Evolutionary conservation across 2,888 invertebrate species (phyloP).

Genomic region (Plagiodera versicolora): DNA sequence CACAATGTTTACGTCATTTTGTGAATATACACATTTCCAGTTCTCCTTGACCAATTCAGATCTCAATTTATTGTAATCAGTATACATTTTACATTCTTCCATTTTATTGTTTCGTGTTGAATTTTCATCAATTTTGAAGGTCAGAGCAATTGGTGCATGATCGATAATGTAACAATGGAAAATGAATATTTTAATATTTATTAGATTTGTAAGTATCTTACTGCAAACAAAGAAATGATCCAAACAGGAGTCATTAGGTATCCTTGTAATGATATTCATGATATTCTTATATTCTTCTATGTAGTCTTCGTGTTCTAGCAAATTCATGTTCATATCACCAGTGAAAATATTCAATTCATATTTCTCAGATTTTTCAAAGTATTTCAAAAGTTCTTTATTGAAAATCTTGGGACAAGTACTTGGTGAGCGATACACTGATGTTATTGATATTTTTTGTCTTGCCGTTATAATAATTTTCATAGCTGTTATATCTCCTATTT

Average conservation of each 20-base stretch:
- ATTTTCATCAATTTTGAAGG: neutral
- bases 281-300: no score
- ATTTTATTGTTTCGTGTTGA: constrained; percentile 1
- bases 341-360: no score
- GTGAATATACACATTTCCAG: neutral
- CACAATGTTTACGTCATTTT: neutral
- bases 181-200: no score
- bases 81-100: neutral
- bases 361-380: no score
- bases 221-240: no score
- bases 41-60: neutral
- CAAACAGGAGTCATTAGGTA: constrained; percentile 1
- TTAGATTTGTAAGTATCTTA: no score
- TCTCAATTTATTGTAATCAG: neutral
- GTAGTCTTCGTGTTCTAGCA: no score
- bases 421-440: no score
- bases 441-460: no score
- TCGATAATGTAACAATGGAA: neutral
- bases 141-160: neutral
- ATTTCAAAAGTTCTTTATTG: no score
- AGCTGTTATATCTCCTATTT: constrained; percentile 1
- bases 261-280: neutral
- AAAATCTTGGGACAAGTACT: no score
- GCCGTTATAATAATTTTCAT: constrained; percentile 2
- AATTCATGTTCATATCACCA: no score